These are phyloP conservation scores for Meliscaeva auricollis DNA, from an alignment of 2,888 invertebrate species.

Conservation along the genomic window DNA sequence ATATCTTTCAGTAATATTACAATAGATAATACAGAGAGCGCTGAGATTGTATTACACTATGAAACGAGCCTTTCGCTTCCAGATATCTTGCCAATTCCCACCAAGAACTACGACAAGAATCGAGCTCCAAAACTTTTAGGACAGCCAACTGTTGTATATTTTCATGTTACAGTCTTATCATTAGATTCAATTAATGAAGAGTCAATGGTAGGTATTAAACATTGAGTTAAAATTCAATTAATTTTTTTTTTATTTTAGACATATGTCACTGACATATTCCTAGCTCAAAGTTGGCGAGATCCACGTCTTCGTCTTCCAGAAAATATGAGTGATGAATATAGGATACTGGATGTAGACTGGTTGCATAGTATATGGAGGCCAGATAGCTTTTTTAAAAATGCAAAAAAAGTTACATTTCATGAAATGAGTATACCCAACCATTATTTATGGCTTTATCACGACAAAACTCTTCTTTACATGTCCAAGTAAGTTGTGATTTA, in stretches of 20 bases:
- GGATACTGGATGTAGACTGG: conserved; percentile 95
- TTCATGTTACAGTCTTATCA: conserved; percentile 95
- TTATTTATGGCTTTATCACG: conserved; percentile 95
- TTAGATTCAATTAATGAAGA: conserved; percentile 98
- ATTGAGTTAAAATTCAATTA: neutral
- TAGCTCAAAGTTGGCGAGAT: conserved; percentile 97
- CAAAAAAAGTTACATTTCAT: conserved; percentile 96
- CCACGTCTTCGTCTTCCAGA: conserved; percentile 94
- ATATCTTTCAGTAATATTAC: conserved; percentile 51
- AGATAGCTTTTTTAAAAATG: conserved; percentile 97
- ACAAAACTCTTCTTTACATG: conserved; percentile 96
- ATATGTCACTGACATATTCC: conserved; percentile 95
- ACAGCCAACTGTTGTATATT: conserved; percentile 94
- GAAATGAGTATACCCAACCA: conserved; percentile 98
- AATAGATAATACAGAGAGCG: conserved; percentile 83
- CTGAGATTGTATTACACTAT: conserved; percentile 83
- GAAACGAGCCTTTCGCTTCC: conserved; percentile 91
- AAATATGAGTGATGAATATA: conserved; percentile 96
- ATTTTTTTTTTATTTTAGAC: conserved; percentile 86
- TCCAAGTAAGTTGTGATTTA: conserved; percentile 96
- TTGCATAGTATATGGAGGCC: conserved; percentile 96
- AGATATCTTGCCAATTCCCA: conserved; percentile 93
- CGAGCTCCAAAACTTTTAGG: conserved; percentile 93
- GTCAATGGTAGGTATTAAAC: conserved; percentile 87
- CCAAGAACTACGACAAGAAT: conserved; percentile 95